Conservation (phyloP, 1,140 invertebrate genomes). For the Eubasilissa regina region DNA sequence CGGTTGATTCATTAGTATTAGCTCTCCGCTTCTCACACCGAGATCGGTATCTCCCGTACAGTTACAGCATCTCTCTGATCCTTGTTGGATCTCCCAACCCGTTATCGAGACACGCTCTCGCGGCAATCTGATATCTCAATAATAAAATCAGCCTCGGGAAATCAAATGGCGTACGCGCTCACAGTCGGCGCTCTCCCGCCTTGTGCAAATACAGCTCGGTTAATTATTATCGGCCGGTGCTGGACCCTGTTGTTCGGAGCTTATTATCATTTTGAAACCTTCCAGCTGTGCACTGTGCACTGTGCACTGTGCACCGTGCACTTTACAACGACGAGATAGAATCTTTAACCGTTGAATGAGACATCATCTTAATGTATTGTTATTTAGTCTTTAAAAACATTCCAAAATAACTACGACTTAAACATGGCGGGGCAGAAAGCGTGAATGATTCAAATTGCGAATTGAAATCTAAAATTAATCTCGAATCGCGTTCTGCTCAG, state of each 20-base stretch:
- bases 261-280: background rate
- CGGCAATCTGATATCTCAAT: constrained; percentile 56
- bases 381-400: no score
- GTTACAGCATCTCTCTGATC: constrained; percentile 46
- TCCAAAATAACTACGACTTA: no score
- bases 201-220: constrained; percentile 19
- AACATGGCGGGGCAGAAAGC: no score
- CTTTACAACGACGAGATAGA: no score
- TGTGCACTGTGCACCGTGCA: no score
- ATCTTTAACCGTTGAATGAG: constrained; percentile 1
- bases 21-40: constrained; percentile 46
- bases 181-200: constrained; percentile 2
- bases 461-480: background rate
- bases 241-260: background rate
- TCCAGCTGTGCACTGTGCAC: no score
- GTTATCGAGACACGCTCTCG: constrained; percentile 52
- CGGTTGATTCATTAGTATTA: constrained; percentile 42
- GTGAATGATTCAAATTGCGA: background rate
- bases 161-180: constrained; percentile 33
- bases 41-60: constrained; percentile 52
- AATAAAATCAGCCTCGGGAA: constrained; percentile 42
- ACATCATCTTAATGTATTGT: background rate
- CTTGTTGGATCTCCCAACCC: constrained; percentile 55
- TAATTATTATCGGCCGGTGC: constrained; percentile 19
- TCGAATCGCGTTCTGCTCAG: background rate